Percentiles rank a stretch among this genome's conserved stretches.
These are phyloP conservation scores for Stegostoma tigrinum DNA, from an alignment of 2,113 vertebrate species.

Conservation along the genomic window DNA sequence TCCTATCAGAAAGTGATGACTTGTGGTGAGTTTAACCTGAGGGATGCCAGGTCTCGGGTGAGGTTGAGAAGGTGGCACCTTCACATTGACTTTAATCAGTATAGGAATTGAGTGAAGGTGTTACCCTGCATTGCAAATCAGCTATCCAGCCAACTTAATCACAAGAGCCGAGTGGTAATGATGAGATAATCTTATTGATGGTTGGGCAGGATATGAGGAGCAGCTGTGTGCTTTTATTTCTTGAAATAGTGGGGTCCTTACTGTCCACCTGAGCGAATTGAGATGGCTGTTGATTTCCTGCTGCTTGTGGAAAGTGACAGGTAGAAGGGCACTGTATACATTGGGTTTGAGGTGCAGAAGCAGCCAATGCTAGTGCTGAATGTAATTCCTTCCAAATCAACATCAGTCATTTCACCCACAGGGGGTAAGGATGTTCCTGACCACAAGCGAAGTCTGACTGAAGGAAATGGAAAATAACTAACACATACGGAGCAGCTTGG, in stretches of 20 bases:
- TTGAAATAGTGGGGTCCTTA: background rate
- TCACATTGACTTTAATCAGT: too few relatives aligned
- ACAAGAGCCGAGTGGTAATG: too few relatives aligned
- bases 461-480: constrained; percentile 8
- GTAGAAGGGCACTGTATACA: background rate
- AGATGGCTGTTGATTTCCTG: background rate
- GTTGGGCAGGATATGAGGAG: background rate
- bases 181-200: background rate
- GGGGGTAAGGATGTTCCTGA: constrained; percentile 24
- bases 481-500: background rate
- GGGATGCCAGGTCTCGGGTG: too few relatives aligned
- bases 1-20: too few relatives aligned
- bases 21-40: too few relatives aligned
- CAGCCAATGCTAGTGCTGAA: background rate
- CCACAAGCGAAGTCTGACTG: constrained; percentile 12
- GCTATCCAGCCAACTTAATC: too few relatives aligned
- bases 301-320: too few relatives aligned
- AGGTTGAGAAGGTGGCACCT: too few relatives aligned
- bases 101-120: too few relatives aligned
- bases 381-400: constrained; percentile 18
- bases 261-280: background rate
- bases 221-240: background rate
- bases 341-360: background rate
- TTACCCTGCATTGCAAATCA: too few relatives aligned
- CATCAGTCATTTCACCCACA: constrained; percentile 20